Conservation (phyloP, 2,113 vertebrate genomes). For the Hippocampus zosterae region DNA sequence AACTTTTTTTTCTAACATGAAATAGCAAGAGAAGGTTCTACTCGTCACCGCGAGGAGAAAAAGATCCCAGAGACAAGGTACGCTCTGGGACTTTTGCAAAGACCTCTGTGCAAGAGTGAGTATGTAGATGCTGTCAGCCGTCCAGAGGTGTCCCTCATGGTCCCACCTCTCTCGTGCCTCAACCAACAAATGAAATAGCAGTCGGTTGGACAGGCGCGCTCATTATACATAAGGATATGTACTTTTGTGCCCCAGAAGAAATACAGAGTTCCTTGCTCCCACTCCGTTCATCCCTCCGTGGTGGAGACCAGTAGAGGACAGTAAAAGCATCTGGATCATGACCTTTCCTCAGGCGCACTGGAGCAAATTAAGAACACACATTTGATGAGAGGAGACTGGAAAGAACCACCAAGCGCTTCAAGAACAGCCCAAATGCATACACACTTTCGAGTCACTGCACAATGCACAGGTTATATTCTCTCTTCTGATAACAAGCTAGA, state of each 20-base stretch:
- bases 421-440: conserved; percentile 36
- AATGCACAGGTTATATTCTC: conserved; percentile 41
- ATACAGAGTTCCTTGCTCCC: conserved; percentile 35
- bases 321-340: conserved; percentile 65
- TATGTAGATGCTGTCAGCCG: conserved; percentile 58
- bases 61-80: conserved; percentile 51
- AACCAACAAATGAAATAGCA: conserved; percentile 46
- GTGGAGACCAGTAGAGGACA: conserved; percentile 52
- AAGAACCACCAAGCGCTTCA: conserved; percentile 54
- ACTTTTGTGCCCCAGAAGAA: conserved; percentile 21
- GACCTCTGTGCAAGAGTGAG: conserved; percentile 42
- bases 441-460: conserved; percentile 54
- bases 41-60: conserved; percentile 60
- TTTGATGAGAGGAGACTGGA: conserved; percentile 59
- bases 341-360: conserved; percentile 67
- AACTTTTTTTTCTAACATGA: background rate
- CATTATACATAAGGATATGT: conserved; percentile 62
- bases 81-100: conserved; percentile 64
- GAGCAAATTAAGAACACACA: conserved; percentile 71
- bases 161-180: conserved; percentile 22
- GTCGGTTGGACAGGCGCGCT: conserved; percentile 42
- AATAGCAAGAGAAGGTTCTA: conserved; percentile 13
- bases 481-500: conserved; percentile 45
- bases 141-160: conserved; percentile 51
- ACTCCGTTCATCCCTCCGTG: conserved; percentile 22